Percentiles rank a stretch among this genome's conserved stretches.
Conservation (phyloP, 2,797 vertebrate genomes). For the Channallabes apus region DNA sequence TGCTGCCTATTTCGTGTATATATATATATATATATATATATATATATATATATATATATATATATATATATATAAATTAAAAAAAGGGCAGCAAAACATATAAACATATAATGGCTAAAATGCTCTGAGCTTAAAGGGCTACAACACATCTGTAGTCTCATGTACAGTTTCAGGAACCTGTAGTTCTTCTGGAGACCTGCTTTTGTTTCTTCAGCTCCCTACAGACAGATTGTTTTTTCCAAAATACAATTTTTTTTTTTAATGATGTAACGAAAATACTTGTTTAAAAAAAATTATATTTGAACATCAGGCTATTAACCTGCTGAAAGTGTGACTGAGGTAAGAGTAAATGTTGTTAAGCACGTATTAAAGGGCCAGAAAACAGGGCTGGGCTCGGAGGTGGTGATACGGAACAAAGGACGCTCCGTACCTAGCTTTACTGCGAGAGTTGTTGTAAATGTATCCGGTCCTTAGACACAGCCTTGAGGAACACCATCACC, state of each 20-base stretch:
- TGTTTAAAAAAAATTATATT: background rate
- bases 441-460: background rate
- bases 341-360: background rate
- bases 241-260: no score
- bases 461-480: background rate
- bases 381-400: background rate
- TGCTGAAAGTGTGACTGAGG: background rate
- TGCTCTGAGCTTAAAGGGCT: no score
- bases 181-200: background rate
- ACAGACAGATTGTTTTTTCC: background rate
- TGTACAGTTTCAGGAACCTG: background rate
- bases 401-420: background rate
- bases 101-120: no score
- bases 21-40: no score
- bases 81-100: no score
- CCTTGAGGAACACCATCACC: constrained; percentile 3
- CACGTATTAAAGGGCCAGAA: background rate
- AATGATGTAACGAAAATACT: background rate
- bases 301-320: background rate
- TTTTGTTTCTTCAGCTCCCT: background rate
- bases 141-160: background rate
- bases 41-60: no score
- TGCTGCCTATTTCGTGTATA: no score
- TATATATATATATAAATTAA: no score
- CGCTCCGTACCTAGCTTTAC: background rate